Percentiles rank a stretch among this genome's conserved stretches.
phyloP scores from a whole-genome alignment of 2,888 invertebrate species.

The Drosophila paranaensis region DNA sequence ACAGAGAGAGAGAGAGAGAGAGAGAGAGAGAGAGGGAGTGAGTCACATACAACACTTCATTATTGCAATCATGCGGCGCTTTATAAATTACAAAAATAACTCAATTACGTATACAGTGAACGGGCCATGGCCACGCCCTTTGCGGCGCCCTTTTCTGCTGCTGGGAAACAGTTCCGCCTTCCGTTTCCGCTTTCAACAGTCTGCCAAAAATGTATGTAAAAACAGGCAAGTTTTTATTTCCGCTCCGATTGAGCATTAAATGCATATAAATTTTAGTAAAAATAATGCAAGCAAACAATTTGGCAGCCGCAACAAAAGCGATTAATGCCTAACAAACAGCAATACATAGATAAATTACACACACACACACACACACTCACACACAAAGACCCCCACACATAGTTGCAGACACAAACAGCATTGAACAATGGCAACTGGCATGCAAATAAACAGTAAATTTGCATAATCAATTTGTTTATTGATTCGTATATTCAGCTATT shows the following conservation, averaged over 20 bases:
- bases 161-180: conserved; percentile 59
- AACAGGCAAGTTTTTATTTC: conserved; percentile 59
- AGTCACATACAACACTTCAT: conserved; percentile 52
- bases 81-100: conserved; percentile 71
- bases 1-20: neutral
- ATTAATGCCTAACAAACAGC: conserved; percentile 66
- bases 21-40: neutral
- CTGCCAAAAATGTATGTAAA: conserved; percentile 9
- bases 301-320: conserved; percentile 65
- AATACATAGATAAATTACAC: conserved; percentile 27
- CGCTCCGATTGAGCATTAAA: conserved; percentile 76
- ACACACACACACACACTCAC: neutral
- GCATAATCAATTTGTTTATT: conserved; percentile 80
- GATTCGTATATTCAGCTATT: conserved; percentile 73
- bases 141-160: neutral
- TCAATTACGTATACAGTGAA: conserved; percentile 60
- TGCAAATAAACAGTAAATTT: conserved; percentile 75
- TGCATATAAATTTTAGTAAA: conserved; percentile 63
- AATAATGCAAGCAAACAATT: conserved; percentile 50
- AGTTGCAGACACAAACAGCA: neutral
- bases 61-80: conserved; percentile 53
- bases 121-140: neutral
- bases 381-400: conserved; percentile 4
- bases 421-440: conserved; percentile 50
- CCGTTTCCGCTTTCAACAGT: conserved; percentile 67